phyloP scores from a whole-genome alignment of 2,888 invertebrate genomes.

The Xestobium rufovillosum region DNA sequence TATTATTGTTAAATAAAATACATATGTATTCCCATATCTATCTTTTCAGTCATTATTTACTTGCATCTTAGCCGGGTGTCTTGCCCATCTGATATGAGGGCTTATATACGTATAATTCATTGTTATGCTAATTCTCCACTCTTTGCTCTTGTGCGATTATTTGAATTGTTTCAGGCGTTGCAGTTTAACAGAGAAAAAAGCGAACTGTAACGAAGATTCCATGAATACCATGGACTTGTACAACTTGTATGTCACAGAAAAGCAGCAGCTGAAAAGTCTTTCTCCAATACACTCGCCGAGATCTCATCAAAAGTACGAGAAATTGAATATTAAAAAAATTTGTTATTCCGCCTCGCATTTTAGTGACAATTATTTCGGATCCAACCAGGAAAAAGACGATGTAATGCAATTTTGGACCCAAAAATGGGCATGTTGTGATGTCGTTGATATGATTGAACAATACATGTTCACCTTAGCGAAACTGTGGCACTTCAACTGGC shows the following conservation, averaged over 20 bases:
- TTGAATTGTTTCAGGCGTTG: background rate
- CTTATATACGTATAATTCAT: too few relatives aligned
- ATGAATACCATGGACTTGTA: slow-evolving; percentile 57
- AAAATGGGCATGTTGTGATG: slow-evolving; percentile 51
- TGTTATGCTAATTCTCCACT: too few relatives aligned
- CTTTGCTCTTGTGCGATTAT: too few relatives aligned
- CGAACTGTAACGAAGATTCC: slow-evolving; percentile 46
- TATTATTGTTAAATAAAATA: too few relatives aligned
- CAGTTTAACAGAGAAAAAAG: slow-evolving; percentile 37
- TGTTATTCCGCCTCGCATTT: too few relatives aligned
- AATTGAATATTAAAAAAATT: slow-evolving; percentile 1
- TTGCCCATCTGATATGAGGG: too few relatives aligned
- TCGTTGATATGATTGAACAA: slow-evolving; percentile 54
- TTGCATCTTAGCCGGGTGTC: too few relatives aligned
- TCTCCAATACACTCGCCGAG: slow-evolving; percentile 34
- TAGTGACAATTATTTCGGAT: slow-evolving; percentile 55
- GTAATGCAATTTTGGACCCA: slow-evolving; percentile 56
- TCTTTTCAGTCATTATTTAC: too few relatives aligned
- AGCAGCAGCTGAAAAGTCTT: slow-evolving; percentile 29
- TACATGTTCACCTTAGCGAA: slow-evolving; percentile 51
- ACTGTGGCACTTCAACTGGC: slow-evolving; percentile 61
- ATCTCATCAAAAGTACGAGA: slow-evolving; percentile 19
- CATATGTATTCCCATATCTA: too few relatives aligned
- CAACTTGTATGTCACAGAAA: slow-evolving; percentile 51
- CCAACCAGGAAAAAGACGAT: slow-evolving; percentile 56